Percentiles rank a stretch among this genome's conserved stretches.
These are phyloP conservation scores for Drosophila melanogaster DNA, from an alignment of 1,140 invertebrate genomes.

Conservation along the genomic window Release_6_plus_ISO1_MT NC_004354.4:2014001-2014500, in stretches of 20 bases:
- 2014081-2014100: background rate
- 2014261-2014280: background rate
- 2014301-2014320: background rate
- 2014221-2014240: slow-evolving; percentile 22
- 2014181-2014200: background rate
- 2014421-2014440: slow-evolving; percentile 32
- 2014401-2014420: slow-evolving; percentile 50
- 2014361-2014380: slow-evolving; percentile 81
- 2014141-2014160: background rate
- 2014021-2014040: background rate
- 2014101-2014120: background rate
- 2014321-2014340: background rate
- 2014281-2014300: slow-evolving; percentile 60
- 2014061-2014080: background rate
- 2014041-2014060: background rate
- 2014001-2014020: background rate
- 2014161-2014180: background rate
- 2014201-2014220: background rate
- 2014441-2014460: slow-evolving; percentile 10
- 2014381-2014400: slow-evolving; percentile 59
- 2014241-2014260: slow-evolving; percentile 4
- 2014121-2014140: background rate
- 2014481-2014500: slow-evolving; percentile 72
- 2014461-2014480: slow-evolving; percentile 61
- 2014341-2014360: slow-evolving; percentile 46